phyloP scores from a whole-genome alignment of 2,888 invertebrate genomes.

The Anaspis maculata region DNA sequence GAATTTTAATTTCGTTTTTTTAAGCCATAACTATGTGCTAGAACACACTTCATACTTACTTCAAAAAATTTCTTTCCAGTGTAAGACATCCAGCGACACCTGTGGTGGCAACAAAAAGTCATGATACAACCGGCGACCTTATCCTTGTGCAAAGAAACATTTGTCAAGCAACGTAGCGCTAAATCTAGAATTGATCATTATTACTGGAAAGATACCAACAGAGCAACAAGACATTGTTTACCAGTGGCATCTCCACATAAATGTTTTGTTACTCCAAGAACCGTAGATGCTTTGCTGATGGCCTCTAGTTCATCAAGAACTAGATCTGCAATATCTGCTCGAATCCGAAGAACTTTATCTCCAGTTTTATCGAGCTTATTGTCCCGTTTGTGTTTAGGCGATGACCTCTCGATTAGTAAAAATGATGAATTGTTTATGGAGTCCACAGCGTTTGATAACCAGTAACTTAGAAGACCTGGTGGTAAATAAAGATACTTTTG shows the following conservation, averaged over 20 bases:
- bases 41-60: constrained; percentile 26
- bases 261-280: constrained; percentile 80
- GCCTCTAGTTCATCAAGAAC: constrained; percentile 49
- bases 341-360: constrained; percentile 52
- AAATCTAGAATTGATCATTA: constrained; percentile 55
- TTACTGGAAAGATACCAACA: constrained; percentile 1
- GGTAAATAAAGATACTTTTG: too few relatives aligned
- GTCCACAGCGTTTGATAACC: constrained; percentile 56
- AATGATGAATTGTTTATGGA: constrained; percentile 46
- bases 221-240: constrained; percentile 33
- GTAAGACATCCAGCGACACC: constrained; percentile 64
- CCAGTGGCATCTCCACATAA: constrained; percentile 84
- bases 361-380: constrained; percentile 42
- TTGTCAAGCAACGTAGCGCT: constrained; percentile 59
- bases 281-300: constrained; percentile 38
- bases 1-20: constrained; percentile 16
- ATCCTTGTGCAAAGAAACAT: constrained; percentile 33
- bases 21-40: not conserved
- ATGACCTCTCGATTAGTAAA: constrained; percentile 69
- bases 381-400: constrained; percentile 53
- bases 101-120: constrained; percentile 88
- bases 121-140: constrained; percentile 55
- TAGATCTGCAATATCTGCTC: constrained; percentile 77
- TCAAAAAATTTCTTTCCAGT: constrained; percentile 57
- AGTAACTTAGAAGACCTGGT: constrained; percentile 70